These are phyloP conservation scores for Bombus turneri DNA, from an alignment of 1,140 invertebrate genomes.

Conservation along the genomic window DNA sequence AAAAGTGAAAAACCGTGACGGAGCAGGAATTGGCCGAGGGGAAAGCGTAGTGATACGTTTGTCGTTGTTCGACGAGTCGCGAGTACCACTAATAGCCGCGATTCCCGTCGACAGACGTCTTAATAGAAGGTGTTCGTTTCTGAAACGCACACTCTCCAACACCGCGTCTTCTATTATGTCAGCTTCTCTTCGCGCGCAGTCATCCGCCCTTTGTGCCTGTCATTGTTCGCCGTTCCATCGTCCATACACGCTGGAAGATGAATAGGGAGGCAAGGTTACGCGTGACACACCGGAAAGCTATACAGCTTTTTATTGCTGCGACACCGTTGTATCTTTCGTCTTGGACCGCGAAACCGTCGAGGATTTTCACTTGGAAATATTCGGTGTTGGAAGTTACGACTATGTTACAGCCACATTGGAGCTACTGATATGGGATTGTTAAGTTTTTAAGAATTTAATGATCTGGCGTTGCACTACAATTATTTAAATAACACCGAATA, in stretches of 20 bases:
- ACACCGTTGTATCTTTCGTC: neutral
- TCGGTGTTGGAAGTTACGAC: neutral
- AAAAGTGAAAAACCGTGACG: conserved; percentile 53
- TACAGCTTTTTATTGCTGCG: neutral
- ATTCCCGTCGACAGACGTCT: conserved; percentile 42
- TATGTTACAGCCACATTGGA: neutral
- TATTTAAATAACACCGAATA: neutral
- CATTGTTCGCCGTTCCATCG: conserved; percentile 51
- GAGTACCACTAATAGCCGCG: conserved; percentile 27
- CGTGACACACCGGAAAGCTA: conserved; percentile 35
- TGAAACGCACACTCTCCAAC: conserved; percentile 32
- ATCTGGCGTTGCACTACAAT: neutral
- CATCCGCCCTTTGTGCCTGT: conserved; percentile 57
- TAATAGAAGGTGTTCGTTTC: conserved; percentile 63
- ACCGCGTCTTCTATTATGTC: conserved; percentile 59
- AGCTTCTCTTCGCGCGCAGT: conserved; percentile 34
- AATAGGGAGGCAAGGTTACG: conserved; percentile 21
- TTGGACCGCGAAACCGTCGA: neutral
- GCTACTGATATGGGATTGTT: neutral
- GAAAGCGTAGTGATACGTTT: conserved; percentile 4
- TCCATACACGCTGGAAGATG: conserved; percentile 8
- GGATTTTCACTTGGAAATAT: neutral
- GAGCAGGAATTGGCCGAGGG: conserved; percentile 34
- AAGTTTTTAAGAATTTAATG: neutral
- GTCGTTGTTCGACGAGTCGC: conserved; percentile 1